These are phyloP conservation scores for Cybosia mesomella DNA, from an alignment of 2,888 invertebrate genomes.

Conservation along the genomic window DNA sequence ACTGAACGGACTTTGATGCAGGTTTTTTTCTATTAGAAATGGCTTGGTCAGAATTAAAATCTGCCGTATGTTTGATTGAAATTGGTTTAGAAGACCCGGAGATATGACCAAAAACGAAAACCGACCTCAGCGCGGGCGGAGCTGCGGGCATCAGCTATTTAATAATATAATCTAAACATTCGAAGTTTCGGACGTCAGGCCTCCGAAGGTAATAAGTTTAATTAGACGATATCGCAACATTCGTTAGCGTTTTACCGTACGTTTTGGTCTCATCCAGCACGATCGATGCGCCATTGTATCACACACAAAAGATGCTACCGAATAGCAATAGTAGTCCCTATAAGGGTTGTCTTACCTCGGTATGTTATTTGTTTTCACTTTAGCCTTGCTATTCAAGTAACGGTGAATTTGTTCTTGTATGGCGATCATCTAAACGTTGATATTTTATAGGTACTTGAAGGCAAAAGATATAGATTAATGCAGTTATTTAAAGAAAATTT, in stretches of 20 bases:
- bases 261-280: conserved; percentile 73
- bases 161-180: conserved; percentile 63
- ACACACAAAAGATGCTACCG: conserved; percentile 79
- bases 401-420: conserved; percentile 52
- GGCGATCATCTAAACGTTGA: conserved; percentile 28
- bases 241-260: conserved; percentile 76
- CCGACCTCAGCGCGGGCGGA: too few relatives aligned
- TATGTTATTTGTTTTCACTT: conserved; percentile 78
- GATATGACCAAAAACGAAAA: too few relatives aligned
- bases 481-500: neutral
- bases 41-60: too few relatives aligned
- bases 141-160: too few relatives aligned
- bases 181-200: conserved; percentile 35
- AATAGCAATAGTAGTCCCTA: conserved; percentile 76
- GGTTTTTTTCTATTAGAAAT: too few relatives aligned
- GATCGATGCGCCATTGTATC: conserved; percentile 82
- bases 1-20: too few relatives aligned
- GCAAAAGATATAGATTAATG: neutral
- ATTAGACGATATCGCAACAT: conserved; percentile 69
- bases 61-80: too few relatives aligned
- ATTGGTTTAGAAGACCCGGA: too few relatives aligned
- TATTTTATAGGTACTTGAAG: neutral
- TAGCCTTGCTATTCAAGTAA: conserved; percentile 50
- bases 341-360: conserved; percentile 69
- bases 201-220: conserved; percentile 73